Percentiles rank a stretch among this genome's conserved stretches.
These are phyloP conservation scores for Drosophila cognata DNA, from an alignment of 2,888 invertebrate genomes.

Conservation along the genomic window DNA sequence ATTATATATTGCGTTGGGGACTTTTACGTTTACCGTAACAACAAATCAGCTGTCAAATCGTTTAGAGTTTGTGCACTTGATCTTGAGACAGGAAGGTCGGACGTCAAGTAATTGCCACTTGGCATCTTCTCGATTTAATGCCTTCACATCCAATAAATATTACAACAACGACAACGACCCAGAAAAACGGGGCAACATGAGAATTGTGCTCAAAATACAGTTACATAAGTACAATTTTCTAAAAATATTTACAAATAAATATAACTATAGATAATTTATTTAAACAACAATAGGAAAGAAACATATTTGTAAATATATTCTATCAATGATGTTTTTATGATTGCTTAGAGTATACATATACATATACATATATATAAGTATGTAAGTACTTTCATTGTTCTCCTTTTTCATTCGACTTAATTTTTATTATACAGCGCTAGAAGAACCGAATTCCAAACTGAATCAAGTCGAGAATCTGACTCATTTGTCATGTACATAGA, in stretches of 20 bases:
- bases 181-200: constrained; percentile 18
- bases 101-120: constrained; percentile 11
- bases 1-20: background rate
- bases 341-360: background rate
- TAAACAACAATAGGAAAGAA: background rate
- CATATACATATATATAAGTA: background rate
- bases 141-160: constrained; percentile 6
- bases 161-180: constrained; percentile 13
- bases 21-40: constrained; percentile 8
- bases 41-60: constrained; percentile 10
- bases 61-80: constrained; percentile 7
- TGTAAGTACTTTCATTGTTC: background rate
- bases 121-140: constrained; percentile 7
- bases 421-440: background rate
- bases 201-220: constrained; percentile 1
- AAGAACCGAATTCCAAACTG: no score
- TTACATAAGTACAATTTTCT: background rate
- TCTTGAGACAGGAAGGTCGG: constrained; percentile 9
- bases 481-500: background rate
- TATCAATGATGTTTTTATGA: background rate
- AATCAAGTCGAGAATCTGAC: background rate
- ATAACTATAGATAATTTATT: background rate
- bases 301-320: background rate
- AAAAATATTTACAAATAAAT: background rate
- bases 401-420: background rate